Conservation (phyloP, 2,113 vertebrate genomes). For the Antennarius striatus region DNA sequence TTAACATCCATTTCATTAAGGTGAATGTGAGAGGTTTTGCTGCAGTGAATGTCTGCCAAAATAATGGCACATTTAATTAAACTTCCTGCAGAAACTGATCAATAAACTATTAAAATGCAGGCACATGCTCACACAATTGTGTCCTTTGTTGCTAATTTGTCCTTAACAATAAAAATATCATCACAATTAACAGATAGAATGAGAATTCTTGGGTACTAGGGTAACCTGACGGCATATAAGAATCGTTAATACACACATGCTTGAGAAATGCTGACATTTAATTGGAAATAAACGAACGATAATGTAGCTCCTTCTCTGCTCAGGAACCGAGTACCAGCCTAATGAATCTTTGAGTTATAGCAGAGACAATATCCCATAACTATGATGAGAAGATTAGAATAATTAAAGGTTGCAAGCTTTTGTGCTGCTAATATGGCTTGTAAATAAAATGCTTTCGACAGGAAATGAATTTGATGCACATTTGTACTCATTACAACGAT, state of each 20-base stretch:
- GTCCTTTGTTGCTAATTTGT: too few species aligned
- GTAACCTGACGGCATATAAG: too few species aligned
- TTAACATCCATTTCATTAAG: too few species aligned
- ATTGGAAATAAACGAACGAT: constrained; percentile 16
- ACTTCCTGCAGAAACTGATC: too few species aligned
- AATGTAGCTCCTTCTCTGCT: background rate
- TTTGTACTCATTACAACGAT: constrained; percentile 52
- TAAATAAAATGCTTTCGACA: constrained; percentile 56
- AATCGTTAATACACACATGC: background rate
- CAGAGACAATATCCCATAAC: constrained; percentile 1
- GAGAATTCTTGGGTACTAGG: too few species aligned
- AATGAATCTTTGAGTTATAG: constrained; percentile 14
- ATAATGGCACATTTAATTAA: too few species aligned
- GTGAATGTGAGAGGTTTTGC: too few species aligned
- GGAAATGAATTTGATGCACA: constrained; percentile 55
- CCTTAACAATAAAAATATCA: too few species aligned
- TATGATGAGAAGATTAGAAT: constrained; percentile 23
- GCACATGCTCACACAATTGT: too few species aligned
- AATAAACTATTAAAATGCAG: too few species aligned
- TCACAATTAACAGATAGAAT: too few species aligned
- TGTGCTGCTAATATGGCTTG: constrained; percentile 41
- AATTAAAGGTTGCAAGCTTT: constrained; percentile 36
- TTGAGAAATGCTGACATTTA: constrained; percentile 4
- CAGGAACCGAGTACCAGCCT: constrained; percentile 8
- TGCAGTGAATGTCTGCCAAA: too few species aligned